phyloP scores from a whole-genome alignment of 2,113 vertebrate species.

The Neogobius melanostomus region DNA sequence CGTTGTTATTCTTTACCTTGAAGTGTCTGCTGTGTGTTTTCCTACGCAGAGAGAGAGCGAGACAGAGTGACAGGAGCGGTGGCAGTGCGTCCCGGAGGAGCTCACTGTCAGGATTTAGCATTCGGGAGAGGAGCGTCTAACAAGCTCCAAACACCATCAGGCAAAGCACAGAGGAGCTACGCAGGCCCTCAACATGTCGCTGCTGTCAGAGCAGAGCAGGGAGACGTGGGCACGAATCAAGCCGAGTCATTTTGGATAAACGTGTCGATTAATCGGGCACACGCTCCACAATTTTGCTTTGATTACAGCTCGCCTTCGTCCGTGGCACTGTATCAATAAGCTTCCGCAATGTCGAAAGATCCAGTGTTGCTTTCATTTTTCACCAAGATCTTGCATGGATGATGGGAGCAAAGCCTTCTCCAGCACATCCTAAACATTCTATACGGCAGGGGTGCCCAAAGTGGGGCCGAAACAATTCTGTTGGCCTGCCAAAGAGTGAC shows the following conservation, averaged over 20 bases:
- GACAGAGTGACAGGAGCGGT: slow-evolving; percentile 32
- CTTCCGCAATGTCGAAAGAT: too few species aligned
- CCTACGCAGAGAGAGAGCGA: not conserved
- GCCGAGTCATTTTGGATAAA: not conserved
- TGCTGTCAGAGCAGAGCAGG: not conserved
- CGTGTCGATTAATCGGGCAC: too few species aligned
- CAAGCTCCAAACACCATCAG: slow-evolving; percentile 1
- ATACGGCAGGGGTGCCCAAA: too few species aligned
- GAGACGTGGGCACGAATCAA: not conserved
- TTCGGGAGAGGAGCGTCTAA: slow-evolving; percentile 25
- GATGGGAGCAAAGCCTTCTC: too few species aligned
- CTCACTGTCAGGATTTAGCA: slow-evolving; percentile 36
- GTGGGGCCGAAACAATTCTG: too few species aligned
- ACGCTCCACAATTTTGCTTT: too few species aligned
- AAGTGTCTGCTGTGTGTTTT: slow-evolving; percentile 4
- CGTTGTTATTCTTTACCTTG: slow-evolving; percentile 7
- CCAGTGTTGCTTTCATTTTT: too few species aligned
- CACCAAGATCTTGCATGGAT: too few species aligned
- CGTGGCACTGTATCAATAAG: too few species aligned
- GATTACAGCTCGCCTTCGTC: too few species aligned
- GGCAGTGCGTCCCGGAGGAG: slow-evolving; percentile 54
- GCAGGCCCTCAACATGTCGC: slow-evolving; percentile 4
- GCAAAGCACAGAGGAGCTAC: slow-evolving; percentile 10
- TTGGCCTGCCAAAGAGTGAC: too few species aligned
- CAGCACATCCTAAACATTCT: too few species aligned